Evolutionary conservation across 2,113 vertebrate species (phyloP).

Genomic region (Ifrita kowaldi): DNA sequence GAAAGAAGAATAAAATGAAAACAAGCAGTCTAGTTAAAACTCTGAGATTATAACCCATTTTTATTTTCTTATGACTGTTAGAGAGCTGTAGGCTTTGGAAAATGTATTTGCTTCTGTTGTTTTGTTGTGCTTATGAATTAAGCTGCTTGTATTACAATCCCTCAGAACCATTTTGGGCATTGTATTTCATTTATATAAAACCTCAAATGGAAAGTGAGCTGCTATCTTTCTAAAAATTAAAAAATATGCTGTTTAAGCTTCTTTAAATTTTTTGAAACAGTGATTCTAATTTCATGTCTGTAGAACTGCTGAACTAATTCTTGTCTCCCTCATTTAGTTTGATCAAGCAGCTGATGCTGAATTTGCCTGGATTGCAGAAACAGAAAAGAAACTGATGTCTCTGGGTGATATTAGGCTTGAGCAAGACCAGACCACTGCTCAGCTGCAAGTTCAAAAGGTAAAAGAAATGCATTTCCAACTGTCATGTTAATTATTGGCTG

Average conservation of each 20-base stretch:
- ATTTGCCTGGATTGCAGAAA: constrained; percentile 87
- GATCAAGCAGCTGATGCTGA: constrained; percentile 89
- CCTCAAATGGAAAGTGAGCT: neutral
- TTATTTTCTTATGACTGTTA: neutral
- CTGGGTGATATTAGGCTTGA: constrained; percentile 90
- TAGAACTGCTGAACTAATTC: constrained; percentile 33
- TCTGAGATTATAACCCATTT: neutral
- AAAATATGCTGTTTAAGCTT: neutral
- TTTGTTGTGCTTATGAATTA: neutral
- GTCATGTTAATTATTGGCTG: constrained; percentile 29
- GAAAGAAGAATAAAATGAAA: neutral
- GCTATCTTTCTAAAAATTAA: neutral
- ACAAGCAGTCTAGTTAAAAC: neutral
- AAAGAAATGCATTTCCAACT: constrained; percentile 60
- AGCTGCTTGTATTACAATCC: neutral
- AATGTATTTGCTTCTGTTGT: neutral
- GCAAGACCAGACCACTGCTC: constrained; percentile 88
- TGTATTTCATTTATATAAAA: neutral
- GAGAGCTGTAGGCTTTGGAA: neutral
- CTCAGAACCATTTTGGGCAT: neutral
- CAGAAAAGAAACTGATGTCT: constrained; percentile 86
- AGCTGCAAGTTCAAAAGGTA: constrained; percentile 98
- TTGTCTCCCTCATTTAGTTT: constrained; percentile 80
- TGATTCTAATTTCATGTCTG: neutral
- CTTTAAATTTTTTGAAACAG: neutral